A percentile compares a stretch with the other conserved stretches of the same genome.
Conservation (phyloP, 2,113 vertebrate genomes). For the Antennarius striatus region DNA sequence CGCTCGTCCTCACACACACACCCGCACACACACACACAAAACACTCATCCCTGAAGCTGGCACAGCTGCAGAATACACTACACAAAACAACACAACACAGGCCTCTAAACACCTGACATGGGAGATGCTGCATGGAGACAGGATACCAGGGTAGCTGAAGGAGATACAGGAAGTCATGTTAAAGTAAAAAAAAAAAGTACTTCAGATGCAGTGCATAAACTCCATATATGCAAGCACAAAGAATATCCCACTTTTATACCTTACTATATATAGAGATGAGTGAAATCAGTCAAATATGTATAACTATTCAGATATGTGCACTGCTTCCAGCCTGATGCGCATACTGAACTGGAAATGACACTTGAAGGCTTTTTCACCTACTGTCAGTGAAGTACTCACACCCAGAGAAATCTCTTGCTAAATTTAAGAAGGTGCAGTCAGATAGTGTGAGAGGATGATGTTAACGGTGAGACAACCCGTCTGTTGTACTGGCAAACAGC, state of each 20-base stretch:
- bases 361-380: conserved; percentile 17
- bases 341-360: conserved; percentile 15
- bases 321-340: too few relatives aligned
- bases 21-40: conserved; percentile 37
- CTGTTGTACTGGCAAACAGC: background rate
- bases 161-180: too few relatives aligned
- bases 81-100: conserved; percentile 28
- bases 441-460: conserved; percentile 11
- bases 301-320: too few relatives aligned
- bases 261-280: background rate
- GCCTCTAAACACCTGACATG: conserved; percentile 35
- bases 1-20: conserved; percentile 24
- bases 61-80: conserved; percentile 48
- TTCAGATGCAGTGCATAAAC: background rate
- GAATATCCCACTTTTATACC: background rate
- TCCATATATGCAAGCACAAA: background rate
- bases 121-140: conserved; percentile 2
- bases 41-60: conserved; percentile 29
- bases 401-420: conserved; percentile 11
- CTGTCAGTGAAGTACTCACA: conserved; percentile 16
- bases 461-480: conserved; percentile 7
- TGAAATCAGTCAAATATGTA: background rate
- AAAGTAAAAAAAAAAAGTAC: background rate
- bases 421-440: background rate
- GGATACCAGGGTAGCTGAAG: background rate